Conservation (phyloP, 1,140 invertebrate genomes). For the Venturia canescens region DNA sequence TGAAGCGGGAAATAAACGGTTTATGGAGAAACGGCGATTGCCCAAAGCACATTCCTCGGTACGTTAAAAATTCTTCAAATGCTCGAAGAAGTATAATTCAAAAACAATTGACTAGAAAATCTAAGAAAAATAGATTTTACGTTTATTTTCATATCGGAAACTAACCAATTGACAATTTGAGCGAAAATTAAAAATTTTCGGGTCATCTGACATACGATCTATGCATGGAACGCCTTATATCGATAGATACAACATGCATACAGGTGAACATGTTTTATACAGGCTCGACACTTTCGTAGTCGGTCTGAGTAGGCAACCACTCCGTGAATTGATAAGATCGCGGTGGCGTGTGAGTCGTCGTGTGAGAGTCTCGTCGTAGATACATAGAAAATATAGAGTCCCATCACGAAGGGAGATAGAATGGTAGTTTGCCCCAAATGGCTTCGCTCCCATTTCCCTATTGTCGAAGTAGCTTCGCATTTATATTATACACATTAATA, state of each 20-base stretch:
- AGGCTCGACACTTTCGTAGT: conserved; percentile 22
- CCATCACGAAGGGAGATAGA: conserved; percentile 61
- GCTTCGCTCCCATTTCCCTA: conserved; percentile 62
- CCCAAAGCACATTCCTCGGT: no score
- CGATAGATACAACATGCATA: not conserved
- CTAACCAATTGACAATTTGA: no score
- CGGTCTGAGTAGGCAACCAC: not conserved
- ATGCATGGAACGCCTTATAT: not conserved
- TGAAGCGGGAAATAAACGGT: no score
- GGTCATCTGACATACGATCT: not conserved
- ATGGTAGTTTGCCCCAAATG: conserved; percentile 67
- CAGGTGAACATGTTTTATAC: not conserved
- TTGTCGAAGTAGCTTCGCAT: conserved; percentile 62
- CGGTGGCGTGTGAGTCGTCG: conserved; percentile 32
- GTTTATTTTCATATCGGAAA: no score
- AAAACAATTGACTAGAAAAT: no score
- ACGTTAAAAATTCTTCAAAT: no score
- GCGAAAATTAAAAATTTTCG: no score
- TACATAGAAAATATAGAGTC: conserved; percentile 52
- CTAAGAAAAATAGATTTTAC: no score
- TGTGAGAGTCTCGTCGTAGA: conserved; percentile 35
- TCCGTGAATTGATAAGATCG: conserved; percentile 39
- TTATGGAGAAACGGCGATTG: no score
- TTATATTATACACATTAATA: conserved; percentile 34
- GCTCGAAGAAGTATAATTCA: no score